Evolutionary conservation across 2,888 invertebrate species (phyloP), one percentile per base, ranked within the genome.

Genomic region (Melitaea athalia): DNA sequence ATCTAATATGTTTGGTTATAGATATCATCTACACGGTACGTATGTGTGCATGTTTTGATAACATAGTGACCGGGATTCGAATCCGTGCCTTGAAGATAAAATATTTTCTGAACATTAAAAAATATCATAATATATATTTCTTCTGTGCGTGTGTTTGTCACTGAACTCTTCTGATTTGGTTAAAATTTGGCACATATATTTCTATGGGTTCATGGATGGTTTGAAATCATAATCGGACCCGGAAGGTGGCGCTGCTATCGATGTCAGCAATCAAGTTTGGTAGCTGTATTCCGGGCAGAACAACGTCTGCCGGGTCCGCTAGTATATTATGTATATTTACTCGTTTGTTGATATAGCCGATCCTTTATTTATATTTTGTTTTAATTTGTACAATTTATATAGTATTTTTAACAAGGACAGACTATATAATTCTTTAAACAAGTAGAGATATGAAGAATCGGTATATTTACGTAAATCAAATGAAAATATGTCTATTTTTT

Each of bases 51-150:
- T 57, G 61, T 49, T 66, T 52, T 68, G 70, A 70, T 70, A 70
- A 70, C 64, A 70, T 49, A 68, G 42, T 71, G 70, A 71, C 68
- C 70, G 70, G 64, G 65, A 68, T 70, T 50, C 70, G 47, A 68
- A 65, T 65, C 62, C 59, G 64, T 67, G 70, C 33, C 63, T 70
- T 63, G 47, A 38, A 62, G 67, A 70, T 70, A 70, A 67, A 52
- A 31, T 64, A 57, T 38, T 64, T 53, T 65, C 62, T 65, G 63
- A 69, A 69, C 62, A 63, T 62, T n/a, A n/a, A n/a, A n/a, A n/a
- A n/a, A n/a, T n/a, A n/a, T n/a, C n/a, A n/a, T n/a, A n/a, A 49
- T 12, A 24, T 33, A 33, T 33, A 33, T 33, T 33, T 5, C 33
- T 33, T 33, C 3, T 33, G 3, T 33, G 33, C 33, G 33, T 6